These are phyloP conservation scores for Notolepis coatsorum DNA, from an alignment of 2,797 vertebrate species.

Conservation along the genomic window DNA sequence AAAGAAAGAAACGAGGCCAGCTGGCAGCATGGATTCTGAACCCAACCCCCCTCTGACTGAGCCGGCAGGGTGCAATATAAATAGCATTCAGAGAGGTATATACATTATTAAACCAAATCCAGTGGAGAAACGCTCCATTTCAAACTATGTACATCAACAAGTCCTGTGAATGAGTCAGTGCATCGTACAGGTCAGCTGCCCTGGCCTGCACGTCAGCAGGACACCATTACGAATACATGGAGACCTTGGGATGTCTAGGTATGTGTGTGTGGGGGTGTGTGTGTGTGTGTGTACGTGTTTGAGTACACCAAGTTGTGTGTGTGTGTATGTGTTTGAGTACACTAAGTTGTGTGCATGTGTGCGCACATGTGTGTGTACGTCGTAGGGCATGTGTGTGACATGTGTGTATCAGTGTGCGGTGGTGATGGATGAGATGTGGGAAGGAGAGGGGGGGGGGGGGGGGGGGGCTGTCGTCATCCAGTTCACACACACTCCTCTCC, in stretches of 20 bases:
- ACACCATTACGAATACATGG: slow-evolving; percentile 48
- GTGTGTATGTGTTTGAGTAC: slow-evolving; percentile 15
- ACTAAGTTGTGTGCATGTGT: slow-evolving; percentile 12
- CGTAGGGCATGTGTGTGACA: too few relatives aligned
- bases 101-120: slow-evolving; percentile 70
- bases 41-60: slow-evolving; percentile 31
- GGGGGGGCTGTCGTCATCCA: slow-evolving; percentile 66
- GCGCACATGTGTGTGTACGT: background rate
- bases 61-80: slow-evolving; percentile 57
- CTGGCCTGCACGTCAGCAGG: slow-evolving; percentile 45
- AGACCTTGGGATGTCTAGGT: slow-evolving; percentile 8
- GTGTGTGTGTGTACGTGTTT: background rate
- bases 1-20: too few relatives aligned
- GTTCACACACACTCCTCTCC: slow-evolving; percentile 40
- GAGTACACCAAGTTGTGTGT: too few relatives aligned
- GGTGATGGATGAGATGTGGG: too few relatives aligned
- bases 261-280: background rate
- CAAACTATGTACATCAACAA: slow-evolving; percentile 46
- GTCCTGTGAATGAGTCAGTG: slow-evolving; percentile 52
- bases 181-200: slow-evolving; percentile 41
- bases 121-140: slow-evolving; percentile 58
- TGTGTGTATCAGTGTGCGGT: too few relatives aligned
- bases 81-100: slow-evolving; percentile 61
- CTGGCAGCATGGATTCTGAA: slow-evolving; percentile 29
- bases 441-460: too few relatives aligned